Conservation (phyloP, 2,888 invertebrate species). For the Pachydiplax longipennis region DNA sequence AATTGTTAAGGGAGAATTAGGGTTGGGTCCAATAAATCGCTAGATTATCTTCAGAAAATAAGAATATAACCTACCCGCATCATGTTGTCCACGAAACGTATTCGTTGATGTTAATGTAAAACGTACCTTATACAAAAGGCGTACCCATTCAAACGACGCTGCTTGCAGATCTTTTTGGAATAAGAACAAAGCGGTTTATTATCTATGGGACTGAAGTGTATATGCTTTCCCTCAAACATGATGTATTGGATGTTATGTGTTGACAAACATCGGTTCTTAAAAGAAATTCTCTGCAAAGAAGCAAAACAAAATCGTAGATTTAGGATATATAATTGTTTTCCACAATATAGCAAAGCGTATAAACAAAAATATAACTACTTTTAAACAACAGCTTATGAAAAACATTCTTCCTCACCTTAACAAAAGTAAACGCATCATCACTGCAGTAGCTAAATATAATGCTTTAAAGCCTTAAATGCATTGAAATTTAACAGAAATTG, state of each 20-base stretch:
- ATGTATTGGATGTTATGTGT: slow-evolving; percentile 26
- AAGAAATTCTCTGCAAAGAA: slow-evolving; percentile 8
- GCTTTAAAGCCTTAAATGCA: slow-evolving; percentile 35
- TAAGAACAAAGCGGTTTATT: slow-evolving; percentile 61
- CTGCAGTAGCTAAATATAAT: slow-evolving; percentile 26
- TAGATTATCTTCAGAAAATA: background rate
- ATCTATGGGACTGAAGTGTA: slow-evolving; percentile 61
- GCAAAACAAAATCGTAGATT: background rate
- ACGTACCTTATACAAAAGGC: slow-evolving; percentile 61
- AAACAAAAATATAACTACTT: background rate
- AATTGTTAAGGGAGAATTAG: too few relatives aligned
- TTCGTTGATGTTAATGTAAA: background rate
- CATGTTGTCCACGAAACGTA: background rate
- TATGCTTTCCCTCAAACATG: slow-evolving; percentile 63
- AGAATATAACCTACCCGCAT: background rate
- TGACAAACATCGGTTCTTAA: slow-evolving; percentile 32
- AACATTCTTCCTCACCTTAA: slow-evolving; percentile 37
- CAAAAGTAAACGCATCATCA: slow-evolving; percentile 21
- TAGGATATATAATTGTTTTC: background rate
- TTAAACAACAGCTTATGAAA: background rate
- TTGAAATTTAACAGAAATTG: background rate
- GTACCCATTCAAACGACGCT: slow-evolving; percentile 62
- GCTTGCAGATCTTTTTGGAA: slow-evolving; percentile 62
- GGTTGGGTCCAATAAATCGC: background rate
- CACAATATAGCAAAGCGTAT: background rate